Evolutionary conservation across 2,797 vertebrate species (phyloP).

Genomic region (Ambastaia sidthimunki): DNA sequence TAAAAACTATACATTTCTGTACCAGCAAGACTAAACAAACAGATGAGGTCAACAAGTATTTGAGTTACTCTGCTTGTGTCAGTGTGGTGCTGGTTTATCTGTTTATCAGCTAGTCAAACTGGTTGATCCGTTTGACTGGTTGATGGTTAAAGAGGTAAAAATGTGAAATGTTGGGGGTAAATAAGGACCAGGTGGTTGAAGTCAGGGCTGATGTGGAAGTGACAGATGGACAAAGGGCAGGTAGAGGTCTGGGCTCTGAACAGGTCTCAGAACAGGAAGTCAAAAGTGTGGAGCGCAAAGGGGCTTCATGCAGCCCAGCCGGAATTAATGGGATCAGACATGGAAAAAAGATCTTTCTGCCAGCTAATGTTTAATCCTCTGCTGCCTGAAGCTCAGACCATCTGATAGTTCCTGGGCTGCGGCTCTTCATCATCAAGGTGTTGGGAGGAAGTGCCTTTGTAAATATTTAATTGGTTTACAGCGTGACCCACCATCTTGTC

Average conservation of each 20-base stretch:
- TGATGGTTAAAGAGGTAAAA: background rate
- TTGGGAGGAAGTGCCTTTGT: slow-evolving; percentile 74
- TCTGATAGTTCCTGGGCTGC: slow-evolving; percentile 76
- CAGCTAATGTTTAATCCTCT: slow-evolving; percentile 78
- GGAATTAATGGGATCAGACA: slow-evolving; percentile 78
- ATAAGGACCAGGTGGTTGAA: slow-evolving; percentile 67
- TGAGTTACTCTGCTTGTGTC: too few species aligned
- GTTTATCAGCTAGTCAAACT: background rate
- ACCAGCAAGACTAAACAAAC: background rate
- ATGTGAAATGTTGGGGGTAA: slow-evolving; percentile 50
- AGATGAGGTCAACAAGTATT: background rate
- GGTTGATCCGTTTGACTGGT: background rate
- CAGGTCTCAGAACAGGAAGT: slow-evolving; percentile 50
- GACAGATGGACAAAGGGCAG: slow-evolving; percentile 36
- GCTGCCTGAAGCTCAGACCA: slow-evolving; percentile 62
- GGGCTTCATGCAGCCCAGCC: slow-evolving; percentile 61
- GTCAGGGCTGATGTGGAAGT: slow-evolving; percentile 34
- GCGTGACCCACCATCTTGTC: slow-evolving; percentile 63
- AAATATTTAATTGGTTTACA: slow-evolving; percentile 84
- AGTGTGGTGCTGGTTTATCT: too few species aligned
- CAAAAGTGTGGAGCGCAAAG: slow-evolving; percentile 42
- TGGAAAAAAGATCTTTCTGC: slow-evolving; percentile 70
- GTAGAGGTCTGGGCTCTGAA: slow-evolving; percentile 4
- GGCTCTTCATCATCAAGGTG: slow-evolving; percentile 76
- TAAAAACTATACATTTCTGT: background rate